Conservation (phyloP, 2,888 invertebrate genomes). For the Micropterix aruncella region DNA sequence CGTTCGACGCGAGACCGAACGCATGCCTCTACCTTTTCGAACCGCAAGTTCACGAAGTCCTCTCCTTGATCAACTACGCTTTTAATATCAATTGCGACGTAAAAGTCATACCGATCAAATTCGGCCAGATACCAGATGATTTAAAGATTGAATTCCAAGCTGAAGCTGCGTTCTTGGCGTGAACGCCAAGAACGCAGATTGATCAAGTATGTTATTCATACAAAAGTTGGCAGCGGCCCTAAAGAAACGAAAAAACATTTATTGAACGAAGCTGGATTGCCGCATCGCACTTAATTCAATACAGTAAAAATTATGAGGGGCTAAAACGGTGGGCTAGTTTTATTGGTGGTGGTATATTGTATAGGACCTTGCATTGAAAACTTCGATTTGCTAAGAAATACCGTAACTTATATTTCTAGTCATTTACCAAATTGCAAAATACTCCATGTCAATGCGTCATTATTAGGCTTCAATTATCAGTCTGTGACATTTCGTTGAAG, state of each 20-base stretch:
- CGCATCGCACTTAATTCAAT: no score
- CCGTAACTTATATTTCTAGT: no score
- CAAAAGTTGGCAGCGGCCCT: conserved; percentile 72
- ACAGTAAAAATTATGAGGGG: no score
- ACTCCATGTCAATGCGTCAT: no score
- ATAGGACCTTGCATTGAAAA: no score
- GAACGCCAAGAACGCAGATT: conserved; percentile 36
- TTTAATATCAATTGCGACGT: conserved; percentile 47
- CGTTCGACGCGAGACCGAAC: conserved; percentile 98
- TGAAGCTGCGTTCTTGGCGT: no score
- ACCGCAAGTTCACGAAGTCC: conserved; percentile 53
- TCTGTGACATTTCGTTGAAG: no score
- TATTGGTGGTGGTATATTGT: no score
- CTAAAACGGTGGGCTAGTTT: no score
- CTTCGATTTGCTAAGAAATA: no score
- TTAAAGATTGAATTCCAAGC: conserved; percentile 21
- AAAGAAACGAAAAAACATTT: conserved; percentile 35
- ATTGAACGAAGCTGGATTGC: conserved; percentile 31
- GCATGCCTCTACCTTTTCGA: conserved; percentile 79
- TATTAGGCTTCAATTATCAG: no score
- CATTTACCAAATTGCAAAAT: no score
- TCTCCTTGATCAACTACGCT: conserved; percentile 50
- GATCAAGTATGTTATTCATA: conserved; percentile 72
- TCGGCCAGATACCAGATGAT: conserved; percentile 11
- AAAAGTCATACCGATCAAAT: conserved; percentile 36